Conservation (phyloP, 2,888 invertebrate species). For the Creontiades dilutus region DNA sequence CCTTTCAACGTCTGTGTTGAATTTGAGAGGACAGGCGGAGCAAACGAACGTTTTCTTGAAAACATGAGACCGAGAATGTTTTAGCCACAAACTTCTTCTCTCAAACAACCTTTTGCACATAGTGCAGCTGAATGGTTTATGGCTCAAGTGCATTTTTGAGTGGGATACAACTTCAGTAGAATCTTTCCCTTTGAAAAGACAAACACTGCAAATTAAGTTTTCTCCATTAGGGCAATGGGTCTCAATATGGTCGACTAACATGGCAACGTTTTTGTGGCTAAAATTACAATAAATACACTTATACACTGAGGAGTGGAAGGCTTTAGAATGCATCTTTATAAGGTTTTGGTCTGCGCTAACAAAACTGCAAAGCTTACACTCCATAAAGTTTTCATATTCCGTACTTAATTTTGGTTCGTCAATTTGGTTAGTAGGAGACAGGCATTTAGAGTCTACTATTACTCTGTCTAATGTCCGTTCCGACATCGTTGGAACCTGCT, state of each 20-base stretch:
- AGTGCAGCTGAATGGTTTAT: slow-evolving; percentile 70
- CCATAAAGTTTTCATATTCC: background rate
- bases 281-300: slow-evolving; percentile 71
- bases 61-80: slow-evolving; percentile 63
- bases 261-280: slow-evolving; percentile 61
- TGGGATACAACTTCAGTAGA: slow-evolving; percentile 56
- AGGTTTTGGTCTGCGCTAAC: slow-evolving; percentile 37
- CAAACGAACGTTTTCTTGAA: slow-evolving; percentile 37
- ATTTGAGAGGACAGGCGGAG: slow-evolving; percentile 34
- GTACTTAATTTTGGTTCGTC: background rate
- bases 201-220: slow-evolving; percentile 67
- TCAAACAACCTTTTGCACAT: slow-evolving; percentile 62
- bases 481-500: no score
- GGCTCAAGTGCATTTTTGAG: slow-evolving; percentile 55
- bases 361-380: slow-evolving; percentile 55
- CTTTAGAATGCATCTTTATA: slow-evolving; percentile 65
- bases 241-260: slow-evolving; percentile 69
- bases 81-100: slow-evolving; percentile 68
- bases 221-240: background rate
- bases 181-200: slow-evolving; percentile 58
- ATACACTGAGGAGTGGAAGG: slow-evolving; percentile 70
- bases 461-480: background rate
- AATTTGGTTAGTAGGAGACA: background rate
- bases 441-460: background rate
- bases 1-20: slow-evolving; percentile 22